A percentile compares a stretch with the other conserved stretches of the same genome.
Conservation (phyloP, 2,888 invertebrate species). For the Drosophila subsilvestris region DNA sequence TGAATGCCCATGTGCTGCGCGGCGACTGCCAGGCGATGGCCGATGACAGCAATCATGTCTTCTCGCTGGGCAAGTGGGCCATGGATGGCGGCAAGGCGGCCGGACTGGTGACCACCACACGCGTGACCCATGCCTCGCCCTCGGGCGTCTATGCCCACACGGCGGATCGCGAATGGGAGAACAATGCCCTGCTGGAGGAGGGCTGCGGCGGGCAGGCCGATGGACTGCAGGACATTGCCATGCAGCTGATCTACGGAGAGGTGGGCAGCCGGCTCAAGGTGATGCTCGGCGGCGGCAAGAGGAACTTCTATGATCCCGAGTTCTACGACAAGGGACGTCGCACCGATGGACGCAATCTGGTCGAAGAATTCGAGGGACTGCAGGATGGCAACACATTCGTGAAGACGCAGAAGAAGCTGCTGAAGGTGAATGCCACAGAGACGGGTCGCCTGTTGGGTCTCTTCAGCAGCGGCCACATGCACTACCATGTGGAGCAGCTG, state of each 20-base stretch:
- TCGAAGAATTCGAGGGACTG: conserved; percentile 87
- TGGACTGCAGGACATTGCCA: conserved; percentile 88
- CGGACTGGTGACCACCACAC: conserved; percentile 89
- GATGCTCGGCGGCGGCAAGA: conserved; percentile 90
- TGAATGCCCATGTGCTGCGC: conserved; percentile 87
- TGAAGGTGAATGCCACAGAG: conserved; percentile 83
- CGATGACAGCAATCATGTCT: conserved; percentile 86
- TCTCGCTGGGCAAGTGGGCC: conserved; percentile 89
- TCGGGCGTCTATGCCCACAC: conserved; percentile 87
- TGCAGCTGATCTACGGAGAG: conserved; percentile 87
- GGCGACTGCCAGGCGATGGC: conserved; percentile 88
- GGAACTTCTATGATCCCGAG: conserved; percentile 87
- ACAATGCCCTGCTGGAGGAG: conserved; percentile 86
- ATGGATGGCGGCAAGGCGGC: conserved; percentile 87
- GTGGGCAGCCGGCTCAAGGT: conserved; percentile 90
- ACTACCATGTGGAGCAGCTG: conserved; percentile 87
- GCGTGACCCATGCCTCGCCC: conserved; percentile 92
- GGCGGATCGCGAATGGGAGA: conserved; percentile 90
- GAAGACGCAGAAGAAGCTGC: conserved; percentile 85
- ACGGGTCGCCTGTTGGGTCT: conserved; percentile 88
- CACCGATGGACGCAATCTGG: conserved; percentile 87
- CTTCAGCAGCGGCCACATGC: conserved; percentile 88
- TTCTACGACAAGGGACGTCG: conserved; percentile 85
- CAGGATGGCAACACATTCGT: conserved; percentile 85
- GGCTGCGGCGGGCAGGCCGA: conserved; percentile 83